These are phyloP conservation scores for Acanthoscelides obtectus DNA, from an alignment of 2,888 invertebrate genomes.

Conservation along the genomic window DNA sequence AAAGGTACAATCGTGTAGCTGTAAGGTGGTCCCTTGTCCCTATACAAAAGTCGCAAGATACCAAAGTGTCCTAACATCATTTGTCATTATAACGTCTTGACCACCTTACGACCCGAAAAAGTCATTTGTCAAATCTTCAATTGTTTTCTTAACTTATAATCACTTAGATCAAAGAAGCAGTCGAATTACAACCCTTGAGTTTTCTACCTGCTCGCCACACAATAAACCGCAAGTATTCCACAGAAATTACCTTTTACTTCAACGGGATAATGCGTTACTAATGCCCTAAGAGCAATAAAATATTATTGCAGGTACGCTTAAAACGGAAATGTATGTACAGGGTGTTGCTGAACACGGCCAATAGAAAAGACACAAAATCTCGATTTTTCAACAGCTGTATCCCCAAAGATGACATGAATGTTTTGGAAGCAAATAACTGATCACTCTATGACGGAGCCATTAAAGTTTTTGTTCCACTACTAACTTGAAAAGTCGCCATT, in stretches of 20 bases:
- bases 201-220: not conserved
- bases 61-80: slow-evolving; percentile 46
- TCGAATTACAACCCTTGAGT: not conserved
- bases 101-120: slow-evolving; percentile 45
- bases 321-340: not conserved
- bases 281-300: not conserved
- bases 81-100: slow-evolving; percentile 44
- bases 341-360: not conserved
- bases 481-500: too few species aligned
- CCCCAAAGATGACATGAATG: too few species aligned
- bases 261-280: not conserved
- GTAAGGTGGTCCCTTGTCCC: slow-evolving; percentile 42
- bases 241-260: not conserved
- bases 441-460: too few species aligned
- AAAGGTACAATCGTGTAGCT: slow-evolving; percentile 31
- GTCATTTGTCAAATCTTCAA: slow-evolving; percentile 46
- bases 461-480: too few species aligned
- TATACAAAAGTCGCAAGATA: slow-evolving; percentile 36
- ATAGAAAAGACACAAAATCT: too few species aligned
- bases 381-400: too few species aligned
- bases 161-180: slow-evolving; percentile 18
- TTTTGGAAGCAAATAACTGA: too few species aligned
- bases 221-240: not conserved
- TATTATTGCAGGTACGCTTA: not conserved
- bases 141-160: slow-evolving; percentile 39